Base-by-base conservation (phyloP, 2,888 invertebrate species). In the Conistra vaccinii region DNA sequence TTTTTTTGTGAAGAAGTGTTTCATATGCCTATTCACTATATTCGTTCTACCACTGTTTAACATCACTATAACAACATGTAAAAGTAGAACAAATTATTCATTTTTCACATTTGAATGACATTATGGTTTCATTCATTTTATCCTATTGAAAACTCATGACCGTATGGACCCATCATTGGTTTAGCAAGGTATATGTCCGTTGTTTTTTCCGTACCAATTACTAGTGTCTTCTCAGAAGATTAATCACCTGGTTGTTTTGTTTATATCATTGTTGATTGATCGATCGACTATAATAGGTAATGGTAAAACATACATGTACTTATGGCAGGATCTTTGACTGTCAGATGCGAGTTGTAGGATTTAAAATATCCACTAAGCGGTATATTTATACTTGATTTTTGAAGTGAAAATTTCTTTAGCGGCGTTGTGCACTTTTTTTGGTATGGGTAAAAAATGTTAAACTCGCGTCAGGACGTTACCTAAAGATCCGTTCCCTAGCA, bases 211-310 rank as follows among this genome's bases (percentile, higher is more conserved):
- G 23, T 70, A 66, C 69, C 58, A 77, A 78, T 84, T 74, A 84
- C 69, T 51, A 32, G 75, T 84, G 82, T 83, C 73, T 79, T 77
- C 69, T 78, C 53, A 65, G 42, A 87, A 85, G 88, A 91, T 90
- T 87, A 85, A 91, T 90, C 81, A 81, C 80, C 85, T 81, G 70
- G 75, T 86, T 74, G 86, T 87, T 87, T 87, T 85, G 71, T 81
- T 84, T 81, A 81, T 69, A 80, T 83, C 86, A 81, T 78, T 83
- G 77, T 83, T 89, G 85, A 84, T 85, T 91, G 91, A 92, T 92
- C 89, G 89, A 92, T 92, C 57, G 83, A 80, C 78, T 73, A 29
- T 60, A 53, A 71, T 75, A 51, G 48, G 53, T 58, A 48, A 61
- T 73, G 69, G 45, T 76, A 81, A n/a, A n/a, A 26, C 35, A 70